Conservation (phyloP, 2,888 invertebrate genomes). For the Chloroclysta siterata region DNA sequence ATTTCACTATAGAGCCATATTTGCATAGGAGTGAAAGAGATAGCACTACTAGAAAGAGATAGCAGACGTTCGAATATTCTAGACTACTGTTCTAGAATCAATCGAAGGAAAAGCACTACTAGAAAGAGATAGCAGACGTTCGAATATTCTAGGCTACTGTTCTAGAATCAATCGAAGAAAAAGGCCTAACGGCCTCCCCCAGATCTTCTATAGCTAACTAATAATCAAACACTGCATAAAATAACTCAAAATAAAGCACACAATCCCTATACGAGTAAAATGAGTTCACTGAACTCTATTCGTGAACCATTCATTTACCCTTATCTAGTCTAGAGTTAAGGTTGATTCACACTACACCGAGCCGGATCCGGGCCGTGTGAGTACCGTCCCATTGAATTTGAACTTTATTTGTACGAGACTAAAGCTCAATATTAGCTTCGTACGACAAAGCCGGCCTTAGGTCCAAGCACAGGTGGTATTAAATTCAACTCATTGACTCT, state of each 20-base stretch:
- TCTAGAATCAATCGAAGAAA: no score
- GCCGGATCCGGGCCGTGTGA: neutral
- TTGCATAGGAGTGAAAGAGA: no score
- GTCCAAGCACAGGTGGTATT: neutral
- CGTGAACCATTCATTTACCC: conserved; percentile 30
- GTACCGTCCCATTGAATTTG: neutral
- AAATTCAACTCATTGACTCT: no score
- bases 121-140: no score
- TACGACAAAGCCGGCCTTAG: neutral
- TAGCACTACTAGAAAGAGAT: no score
- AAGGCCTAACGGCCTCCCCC: no score
- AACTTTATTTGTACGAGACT: neutral
- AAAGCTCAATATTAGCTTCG: neutral
- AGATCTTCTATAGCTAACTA: neutral
- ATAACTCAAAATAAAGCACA: conserved; percentile 3
- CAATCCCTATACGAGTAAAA: conserved; percentile 5
- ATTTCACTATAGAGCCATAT: no score
- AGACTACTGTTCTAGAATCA: no score
- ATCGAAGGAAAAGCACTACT: no score
- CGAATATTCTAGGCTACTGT: no score
- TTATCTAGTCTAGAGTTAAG: conserved; percentile 35
- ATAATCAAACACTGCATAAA: neutral
- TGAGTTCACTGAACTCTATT: conserved; percentile 7
- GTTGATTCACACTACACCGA: neutral
- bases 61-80: no score